phyloP scores from a whole-genome alignment of 2,888 invertebrate species.

The Cheilosia grossa region DNA sequence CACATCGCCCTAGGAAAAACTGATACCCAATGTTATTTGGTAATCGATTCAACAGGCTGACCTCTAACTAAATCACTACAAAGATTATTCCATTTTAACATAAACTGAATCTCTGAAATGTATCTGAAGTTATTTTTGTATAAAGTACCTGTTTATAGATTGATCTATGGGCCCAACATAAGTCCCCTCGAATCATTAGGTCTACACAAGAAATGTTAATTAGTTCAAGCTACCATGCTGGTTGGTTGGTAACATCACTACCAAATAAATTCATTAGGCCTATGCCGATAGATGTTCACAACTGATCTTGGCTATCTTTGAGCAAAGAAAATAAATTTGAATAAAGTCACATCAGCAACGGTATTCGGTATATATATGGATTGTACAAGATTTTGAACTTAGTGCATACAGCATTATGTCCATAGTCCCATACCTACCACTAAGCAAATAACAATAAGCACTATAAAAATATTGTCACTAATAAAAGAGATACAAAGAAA shows the following conservation, averaged over 20 bases:
- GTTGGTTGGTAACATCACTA: neutral
- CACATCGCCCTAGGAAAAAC: conserved; percentile 8
- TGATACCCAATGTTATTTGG: neutral
- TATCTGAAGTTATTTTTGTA: conserved; percentile 6
- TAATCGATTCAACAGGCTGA: conserved; percentile 22
- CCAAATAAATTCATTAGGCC: conserved; percentile 44
- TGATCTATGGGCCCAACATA: conserved; percentile 12
- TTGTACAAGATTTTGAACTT: conserved; percentile 46
- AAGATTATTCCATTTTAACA: conserved; percentile 22
- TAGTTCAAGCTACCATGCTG: conserved; percentile 17
- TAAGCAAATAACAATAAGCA: conserved; percentile 53
- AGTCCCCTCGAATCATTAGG: conserved; percentile 8
- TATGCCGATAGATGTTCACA: conserved; percentile 11
- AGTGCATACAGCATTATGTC: conserved; percentile 24
- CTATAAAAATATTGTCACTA: conserved; percentile 46
- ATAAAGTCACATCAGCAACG: conserved; percentile 30
- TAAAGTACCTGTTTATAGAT: conserved; percentile 19
- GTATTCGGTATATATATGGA: neutral
- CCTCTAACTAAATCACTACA: conserved; percentile 26
- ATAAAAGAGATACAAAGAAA: neutral
- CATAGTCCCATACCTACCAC: conserved; percentile 17
- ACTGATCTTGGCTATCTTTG: neutral
- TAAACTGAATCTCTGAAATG: conserved; percentile 10
- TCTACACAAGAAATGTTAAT: conserved; percentile 34
- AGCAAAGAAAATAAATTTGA: conserved; percentile 20